These are phyloP conservation scores for Idris sp. DNA, from an alignment of 1,140 invertebrate species.

Conservation along the genomic window DNA sequence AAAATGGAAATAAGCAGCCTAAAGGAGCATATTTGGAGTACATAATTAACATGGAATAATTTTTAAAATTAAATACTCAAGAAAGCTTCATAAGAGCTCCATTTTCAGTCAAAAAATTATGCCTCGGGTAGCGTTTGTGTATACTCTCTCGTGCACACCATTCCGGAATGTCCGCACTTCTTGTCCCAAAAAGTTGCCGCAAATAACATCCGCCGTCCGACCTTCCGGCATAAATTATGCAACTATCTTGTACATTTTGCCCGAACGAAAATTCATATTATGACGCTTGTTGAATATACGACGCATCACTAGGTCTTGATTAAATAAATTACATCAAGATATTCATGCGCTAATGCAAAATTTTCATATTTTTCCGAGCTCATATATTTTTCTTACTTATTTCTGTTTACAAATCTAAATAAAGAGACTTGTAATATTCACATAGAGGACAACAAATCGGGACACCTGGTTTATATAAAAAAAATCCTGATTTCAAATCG, in stretches of 20 bases:
- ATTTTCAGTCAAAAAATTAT: no score
- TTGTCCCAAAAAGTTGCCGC: conserved; percentile 49
- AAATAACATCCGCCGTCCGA: conserved; percentile 38
- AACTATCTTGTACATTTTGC: conserved; percentile 38
- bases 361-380: conserved; percentile 1
- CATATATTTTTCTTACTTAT: neutral
- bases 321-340: conserved; percentile 12
- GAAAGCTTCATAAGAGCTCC: no score
- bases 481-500: no score
- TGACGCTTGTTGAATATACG: conserved; percentile 29
- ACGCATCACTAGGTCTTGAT: conserved; percentile 1
- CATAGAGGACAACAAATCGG: no score
- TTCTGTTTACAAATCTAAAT: neutral
- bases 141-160: conserved; percentile 18
- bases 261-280: conserved; percentile 42
- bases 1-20: no score
- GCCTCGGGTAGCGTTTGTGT: conserved; percentile 24
- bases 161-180: conserved; percentile 34
- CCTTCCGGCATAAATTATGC: conserved; percentile 49
- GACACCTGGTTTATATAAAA: no score
- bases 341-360: conserved; percentile 16
- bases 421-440: no score
- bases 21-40: no score
- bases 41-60: no score
- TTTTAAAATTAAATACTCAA: no score